Evolutionary conservation across 2,113 vertebrate genomes (phyloP), one percentile per base, ranked within the genome.

Genomic region (Verasper variegatus): DNA sequence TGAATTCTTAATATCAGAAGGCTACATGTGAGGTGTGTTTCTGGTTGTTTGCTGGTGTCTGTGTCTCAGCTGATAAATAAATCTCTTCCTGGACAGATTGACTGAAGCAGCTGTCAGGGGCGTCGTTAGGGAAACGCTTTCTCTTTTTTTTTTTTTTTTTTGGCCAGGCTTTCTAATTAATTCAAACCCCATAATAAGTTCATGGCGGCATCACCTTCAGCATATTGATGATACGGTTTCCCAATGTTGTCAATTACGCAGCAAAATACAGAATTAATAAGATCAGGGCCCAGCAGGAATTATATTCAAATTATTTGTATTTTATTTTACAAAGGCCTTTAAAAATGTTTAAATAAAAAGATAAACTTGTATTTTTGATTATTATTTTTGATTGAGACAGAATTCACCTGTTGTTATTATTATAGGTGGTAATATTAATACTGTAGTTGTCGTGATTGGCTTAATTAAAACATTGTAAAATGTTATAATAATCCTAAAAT

Each of bases 51-150:
- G 40, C 40, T 42, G 37, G 40, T 42, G 1, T 12, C 40, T 42
- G 10, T 26, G 70, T 80, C 49, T 17, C 74, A 7, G 81, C 68
- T 67, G 71, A 63, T 4, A 68, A 68, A 82, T 78, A 82, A 84
- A 86, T 84, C 76, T 81, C 51, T 23, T 60, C 73, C 59, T 40
- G 3, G 81, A 83, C 80, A 84, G 85, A 83, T 68, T 66, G 90
- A 21, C 15, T 5, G 59, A 85, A 78, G 15, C 81, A 88, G 84
- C 80, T 89, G 87, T 84, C 87, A 73, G 8, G 79, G 74, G 68
- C 63, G 84, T 40, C 75, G 54, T 81, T 81, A 56, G 54, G 51
- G 51, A 56, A 52, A 52, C 67, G 62, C 23, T 9, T 55, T 55
- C 20, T 52, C 17, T 20, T 23, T 27, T 10, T 62, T 66, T 58